Percentiles rank a stretch among this genome's conserved stretches.
phyloP scores from a whole-genome alignment of 2,113 vertebrate genomes.

The Bucco capensis region DNA sequence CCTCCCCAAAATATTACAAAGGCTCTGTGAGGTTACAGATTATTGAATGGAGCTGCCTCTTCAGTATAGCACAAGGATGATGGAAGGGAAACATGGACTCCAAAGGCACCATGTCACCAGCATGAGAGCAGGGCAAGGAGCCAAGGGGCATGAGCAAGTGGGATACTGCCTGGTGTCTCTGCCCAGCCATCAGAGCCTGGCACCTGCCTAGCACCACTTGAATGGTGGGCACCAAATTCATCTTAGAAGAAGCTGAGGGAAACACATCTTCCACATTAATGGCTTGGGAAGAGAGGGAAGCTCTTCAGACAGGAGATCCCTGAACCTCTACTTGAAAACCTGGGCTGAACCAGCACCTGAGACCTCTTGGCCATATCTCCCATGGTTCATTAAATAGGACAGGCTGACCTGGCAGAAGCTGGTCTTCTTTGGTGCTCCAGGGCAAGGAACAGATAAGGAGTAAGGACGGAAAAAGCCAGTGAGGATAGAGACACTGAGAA shows the following conservation, averaged over 20 bases:
- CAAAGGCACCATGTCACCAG: not conserved
- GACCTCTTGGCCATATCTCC: not conserved
- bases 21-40: not conserved
- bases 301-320: not conserved
- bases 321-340: not conserved
- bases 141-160: not conserved
- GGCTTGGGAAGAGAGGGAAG: not conserved
- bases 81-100: not conserved
- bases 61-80: not conserved
- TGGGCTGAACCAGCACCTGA: not conserved
- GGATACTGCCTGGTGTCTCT: not conserved
- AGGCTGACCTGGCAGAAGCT: not conserved
- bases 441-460: not conserved
- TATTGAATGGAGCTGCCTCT: conserved; percentile 4
- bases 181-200: not conserved
- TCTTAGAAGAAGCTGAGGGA: not conserved
- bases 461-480: not conserved
- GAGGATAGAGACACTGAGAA: not conserved
- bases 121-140: not conserved
- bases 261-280: not conserved
- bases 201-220: not conserved
- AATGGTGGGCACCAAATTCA: accelerated
- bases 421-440: not conserved
- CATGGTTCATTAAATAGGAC: too few relatives aligned
- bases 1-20: not conserved